Base-by-base conservation (phyloP, 2,888 invertebrate genomes). In the Andrena camellia region DNA sequence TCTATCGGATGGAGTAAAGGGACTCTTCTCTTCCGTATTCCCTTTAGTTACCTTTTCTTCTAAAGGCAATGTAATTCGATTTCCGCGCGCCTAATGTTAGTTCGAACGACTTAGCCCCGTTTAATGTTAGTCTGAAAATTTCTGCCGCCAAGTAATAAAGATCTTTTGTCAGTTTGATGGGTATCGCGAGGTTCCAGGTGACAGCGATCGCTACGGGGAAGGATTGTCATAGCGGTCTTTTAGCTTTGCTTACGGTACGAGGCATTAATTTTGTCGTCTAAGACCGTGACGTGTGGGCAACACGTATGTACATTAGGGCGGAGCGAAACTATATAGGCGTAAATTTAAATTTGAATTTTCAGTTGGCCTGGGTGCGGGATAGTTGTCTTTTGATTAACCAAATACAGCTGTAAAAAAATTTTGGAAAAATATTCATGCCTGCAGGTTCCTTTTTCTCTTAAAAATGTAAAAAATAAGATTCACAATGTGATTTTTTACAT, bases 161-260 rank as follows among this genome's bases (percentile, higher is more conserved):
- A 26, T 57, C 26, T 8, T 52, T 54, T 13, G 52, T 76, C 57
- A 48, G 29, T 59, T 48, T 60, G 59, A 4, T 62, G 35, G 31
- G 71, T 66, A 68, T 63, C 66, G 33, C 13, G 74, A 10, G 75
- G 76, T 68, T 69, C 54, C 64, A 86, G 82, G 88, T 83, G 90
- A 86, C 85, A 74, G 86, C 89, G 93, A 93, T 93, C 92, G 93
- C 92, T 90, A 89, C 91, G 91, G 92, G 89, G 81, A 83, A 86
- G 87, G 90, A 93, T 93, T 93, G 92, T 92, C 91, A 88, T 94
- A 93, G 94, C 94, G 93, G 94, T 92, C 88, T 91, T 91, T 92
- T 90, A 91, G 86, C 89, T 92, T 85, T 86, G 88, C 92, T 93
- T 94, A 92, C 94, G 93, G 94, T 93, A 92, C 89, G 90, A 83